A percentile compares a stretch with the other conserved stretches of the same genome.
These are phyloP conservation scores for Tachyglossus aculeatus DNA, from an alignment of 2,797 vertebrate species.

Conservation along the genomic window DNA sequence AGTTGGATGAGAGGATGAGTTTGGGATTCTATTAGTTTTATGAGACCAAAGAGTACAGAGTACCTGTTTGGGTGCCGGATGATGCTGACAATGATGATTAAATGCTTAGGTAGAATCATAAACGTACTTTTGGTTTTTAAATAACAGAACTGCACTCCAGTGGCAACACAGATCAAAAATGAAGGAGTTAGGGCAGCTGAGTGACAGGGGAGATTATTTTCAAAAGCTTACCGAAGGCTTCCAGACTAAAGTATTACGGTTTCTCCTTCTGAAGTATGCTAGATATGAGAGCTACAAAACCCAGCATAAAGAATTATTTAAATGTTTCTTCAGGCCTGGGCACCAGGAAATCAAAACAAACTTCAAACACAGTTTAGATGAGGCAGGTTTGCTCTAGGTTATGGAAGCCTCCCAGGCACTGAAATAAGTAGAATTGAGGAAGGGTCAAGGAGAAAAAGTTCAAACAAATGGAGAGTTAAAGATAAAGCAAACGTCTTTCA, in stretches of 20 bases:
- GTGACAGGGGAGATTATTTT: no score
- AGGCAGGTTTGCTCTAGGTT: slow-evolving; percentile 52
- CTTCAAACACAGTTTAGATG: slow-evolving; percentile 15
- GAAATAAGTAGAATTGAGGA: slow-evolving; percentile 26
- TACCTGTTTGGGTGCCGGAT: slow-evolving; percentile 50
- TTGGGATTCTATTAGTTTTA: slow-evolving; percentile 58
- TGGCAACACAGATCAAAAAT: no score
- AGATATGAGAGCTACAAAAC: no score
- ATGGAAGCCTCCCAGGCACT: slow-evolving; percentile 43
- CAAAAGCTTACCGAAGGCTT: no score
- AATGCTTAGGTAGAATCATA: background rate
- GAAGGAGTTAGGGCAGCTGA: no score
- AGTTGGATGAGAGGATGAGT: slow-evolving; percentile 52
- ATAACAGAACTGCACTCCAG: no score
- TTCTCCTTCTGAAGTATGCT: no score
- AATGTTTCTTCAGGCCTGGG: slow-evolving; percentile 66
- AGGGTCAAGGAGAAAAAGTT: slow-evolving; percentile 28
- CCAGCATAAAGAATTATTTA: no score
- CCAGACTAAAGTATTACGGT: no score
- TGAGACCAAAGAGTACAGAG: slow-evolving; percentile 56
- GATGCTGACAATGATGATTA: slow-evolving; percentile 34
- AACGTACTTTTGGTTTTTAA: background rate
- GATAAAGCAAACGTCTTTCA: slow-evolving; percentile 41
- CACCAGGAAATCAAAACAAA: slow-evolving; percentile 29
- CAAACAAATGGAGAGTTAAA: slow-evolving; percentile 50